Base-by-base conservation (phyloP, 2,797 vertebrate species). In the Eurystomus glaucurus region DNA sequence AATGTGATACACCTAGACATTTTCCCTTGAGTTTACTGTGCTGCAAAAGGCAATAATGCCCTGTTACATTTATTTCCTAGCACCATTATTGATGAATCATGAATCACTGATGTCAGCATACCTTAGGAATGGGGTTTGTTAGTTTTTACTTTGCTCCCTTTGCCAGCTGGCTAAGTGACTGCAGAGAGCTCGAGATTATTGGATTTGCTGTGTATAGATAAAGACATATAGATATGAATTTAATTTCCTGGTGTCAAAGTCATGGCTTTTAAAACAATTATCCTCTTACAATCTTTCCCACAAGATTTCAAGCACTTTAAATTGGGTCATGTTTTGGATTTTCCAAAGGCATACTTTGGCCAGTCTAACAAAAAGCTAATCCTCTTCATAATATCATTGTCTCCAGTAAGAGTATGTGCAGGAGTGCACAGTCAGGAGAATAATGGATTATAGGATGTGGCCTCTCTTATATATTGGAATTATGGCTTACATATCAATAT, bases 201-300 rank as follows among this genome's bases (percentile, higher is more conserved):
- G 94, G 95, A 97, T 96, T 97, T 97, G 58, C 61, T 95, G 78
- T 93, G 92, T 96, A 83, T 95, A 97, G 95, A 97, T 97, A 97
- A 96, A 97, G 93, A 96, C 95, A 90, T 85, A 95, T 84, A 97
- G 95, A 94, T 97, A 96, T 83, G 94, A 97, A 96, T 97, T 97
- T 97, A 95, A 97, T 97, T 97, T 97, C 95, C 97, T 97, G 94
- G 94, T 97, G 97, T 97, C 95, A 96, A 93, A 96, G 92, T 92
- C 93, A 83, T 81, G 75, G 94, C 79, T 96, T 95, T 95, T 93
- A 97, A 97, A 97, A 96, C 93, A 97, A 97, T 97, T 97, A 96
- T 92, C 85, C 91, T 83, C 75, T 96, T 95, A 91, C 68, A 92
- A 51, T 94, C 92, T 96, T 95, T 93, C 94, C 95, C 94, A 92